phyloP scores from a whole-genome alignment of 1,140 invertebrate species.

The Drosophila watanabei region DNA sequence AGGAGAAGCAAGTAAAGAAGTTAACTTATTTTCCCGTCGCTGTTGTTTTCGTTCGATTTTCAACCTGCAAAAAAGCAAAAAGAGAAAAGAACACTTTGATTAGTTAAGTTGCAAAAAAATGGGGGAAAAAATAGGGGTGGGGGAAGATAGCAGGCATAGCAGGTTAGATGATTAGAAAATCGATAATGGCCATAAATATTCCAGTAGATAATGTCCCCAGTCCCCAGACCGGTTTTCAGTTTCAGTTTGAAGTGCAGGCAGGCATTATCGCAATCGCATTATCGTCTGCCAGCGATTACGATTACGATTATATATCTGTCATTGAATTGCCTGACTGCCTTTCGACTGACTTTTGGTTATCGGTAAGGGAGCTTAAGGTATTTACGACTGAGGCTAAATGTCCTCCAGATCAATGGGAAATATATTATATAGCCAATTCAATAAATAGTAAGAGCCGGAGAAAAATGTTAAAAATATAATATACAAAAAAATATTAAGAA shows the following conservation, averaged over 20 bases:
- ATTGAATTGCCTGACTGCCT: slow-evolving; percentile 22
- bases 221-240: slow-evolving; percentile 19
- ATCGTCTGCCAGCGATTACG: slow-evolving; percentile 24
- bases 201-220: slow-evolving; percentile 36
- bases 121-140: not conserved
- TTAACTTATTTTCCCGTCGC: slow-evolving; percentile 14
- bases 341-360: slow-evolving; percentile 23
- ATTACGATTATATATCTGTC: slow-evolving; percentile 36
- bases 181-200: slow-evolving; percentile 54
- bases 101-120: slow-evolving; percentile 45
- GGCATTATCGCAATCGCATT: slow-evolving; percentile 30
- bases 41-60: slow-evolving; percentile 18
- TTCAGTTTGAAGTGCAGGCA: slow-evolving; percentile 34
- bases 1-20: slow-evolving; percentile 16
- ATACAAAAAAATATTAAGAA: no score
- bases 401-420: slow-evolving; percentile 4
- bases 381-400: slow-evolving; percentile 17
- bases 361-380: slow-evolving; percentile 28
- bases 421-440: not conserved
- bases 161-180: slow-evolving; percentile 51
- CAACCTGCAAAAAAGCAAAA: slow-evolving; percentile 22
- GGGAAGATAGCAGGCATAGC: slow-evolving; percentile 29
- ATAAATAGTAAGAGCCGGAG: not conserved
- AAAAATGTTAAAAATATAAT: not conserved
- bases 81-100: slow-evolving; percentile 21